Conservation (phyloP, 2,113 vertebrate genomes). For the Corythoichthys intestinalis region DNA sequence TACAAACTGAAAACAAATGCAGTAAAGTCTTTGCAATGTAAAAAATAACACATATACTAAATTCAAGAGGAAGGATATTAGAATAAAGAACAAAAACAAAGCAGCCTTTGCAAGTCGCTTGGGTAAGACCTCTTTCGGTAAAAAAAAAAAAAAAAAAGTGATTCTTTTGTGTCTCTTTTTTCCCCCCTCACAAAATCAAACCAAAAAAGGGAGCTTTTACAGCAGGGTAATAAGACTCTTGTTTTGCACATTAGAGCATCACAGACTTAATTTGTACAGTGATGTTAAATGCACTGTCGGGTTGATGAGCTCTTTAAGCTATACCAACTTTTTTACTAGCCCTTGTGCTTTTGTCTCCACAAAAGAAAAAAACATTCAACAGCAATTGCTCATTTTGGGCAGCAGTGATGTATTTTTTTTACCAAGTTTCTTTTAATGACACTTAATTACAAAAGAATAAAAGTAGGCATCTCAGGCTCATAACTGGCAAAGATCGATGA, state of each 20-base stretch:
- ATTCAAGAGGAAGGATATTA: background rate
- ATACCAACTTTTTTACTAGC: background rate
- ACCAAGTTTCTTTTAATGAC: background rate
- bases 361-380: background rate
- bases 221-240: background rate
- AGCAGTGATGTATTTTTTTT: background rate
- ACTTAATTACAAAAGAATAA: too few species aligned
- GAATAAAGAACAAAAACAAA: constrained; percentile 19
- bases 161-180: background rate
- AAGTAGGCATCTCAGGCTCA: too few species aligned
- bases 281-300: constrained; percentile 3
- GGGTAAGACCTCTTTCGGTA: constrained; percentile 12
- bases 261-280: constrained; percentile 1
- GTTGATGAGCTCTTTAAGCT: constrained; percentile 2
- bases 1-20: constrained; percentile 40
- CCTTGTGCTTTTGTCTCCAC: background rate
- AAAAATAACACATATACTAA: constrained; percentile 23
- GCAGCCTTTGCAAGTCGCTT: background rate
- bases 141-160: background rate
- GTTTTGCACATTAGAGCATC: background rate
- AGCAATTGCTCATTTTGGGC: background rate
- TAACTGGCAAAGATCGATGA: background rate
- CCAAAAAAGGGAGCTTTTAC: background rate
- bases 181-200: background rate
- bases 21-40: constrained; percentile 22